Percentiles rank a stretch among this genome's conserved stretches.
Evolutionary conservation across 2,888 invertebrate species (phyloP).

Genomic region (Thysanoteuthis rhombus): DNA sequence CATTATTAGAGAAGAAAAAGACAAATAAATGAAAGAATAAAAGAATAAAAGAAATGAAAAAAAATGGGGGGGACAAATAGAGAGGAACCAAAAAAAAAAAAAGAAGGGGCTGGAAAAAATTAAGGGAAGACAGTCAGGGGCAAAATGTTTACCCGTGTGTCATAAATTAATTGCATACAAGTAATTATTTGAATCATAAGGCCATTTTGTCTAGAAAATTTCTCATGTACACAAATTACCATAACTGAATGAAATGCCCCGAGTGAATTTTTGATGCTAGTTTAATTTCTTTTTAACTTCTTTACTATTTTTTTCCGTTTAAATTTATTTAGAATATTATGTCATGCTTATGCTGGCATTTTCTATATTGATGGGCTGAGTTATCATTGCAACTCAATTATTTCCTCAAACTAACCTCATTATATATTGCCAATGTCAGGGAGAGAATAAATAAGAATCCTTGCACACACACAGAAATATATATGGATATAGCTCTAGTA

Average conservation of each 20-base stretch:
- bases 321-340: neutral
- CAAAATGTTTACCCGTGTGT: conserved; percentile 12
- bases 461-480: too few species aligned
- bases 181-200: neutral
- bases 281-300: neutral
- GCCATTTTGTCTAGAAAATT: neutral
- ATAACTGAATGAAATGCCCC: neutral
- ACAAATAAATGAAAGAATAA: neutral
- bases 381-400: neutral
- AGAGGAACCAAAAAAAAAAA: neutral
- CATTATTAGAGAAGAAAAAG: neutral
- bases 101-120: neutral
- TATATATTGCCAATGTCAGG: neutral
- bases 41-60: neutral
- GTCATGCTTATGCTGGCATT: neutral
- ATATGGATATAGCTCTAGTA: too few species aligned
- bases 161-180: neutral
- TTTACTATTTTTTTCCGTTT: neutral
- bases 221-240: neutral
- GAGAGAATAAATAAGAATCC: neutral
- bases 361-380: neutral
- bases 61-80: neutral
- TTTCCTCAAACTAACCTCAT: neutral
- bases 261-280: neutral
- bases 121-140: neutral